phyloP scores from a whole-genome alignment of 92 coral and sea anemone species.

The Galaxea fascicularis region DNA sequence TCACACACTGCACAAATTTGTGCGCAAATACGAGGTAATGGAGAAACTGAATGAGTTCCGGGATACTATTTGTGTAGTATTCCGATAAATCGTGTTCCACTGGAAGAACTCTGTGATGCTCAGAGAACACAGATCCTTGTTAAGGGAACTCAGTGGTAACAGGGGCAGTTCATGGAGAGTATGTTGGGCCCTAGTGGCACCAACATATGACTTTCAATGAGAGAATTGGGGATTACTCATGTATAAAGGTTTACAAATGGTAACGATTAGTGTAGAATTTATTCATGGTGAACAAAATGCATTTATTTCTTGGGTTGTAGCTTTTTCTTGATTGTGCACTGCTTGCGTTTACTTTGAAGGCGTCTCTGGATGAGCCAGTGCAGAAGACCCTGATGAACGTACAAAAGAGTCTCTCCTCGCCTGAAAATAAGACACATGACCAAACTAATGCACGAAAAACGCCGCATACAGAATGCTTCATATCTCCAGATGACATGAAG shows the following conservation, averaged over 20 bases:
- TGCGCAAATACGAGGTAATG: conserved; percentile 87
- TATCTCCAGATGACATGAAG: conserved; percentile 57
- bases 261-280: too few relatives aligned
- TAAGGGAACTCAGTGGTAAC: too few relatives aligned
- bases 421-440: conserved; percentile 18
- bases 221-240: too few relatives aligned
- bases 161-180: too few relatives aligned
- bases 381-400: conserved; percentile 67
- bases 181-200: too few relatives aligned
- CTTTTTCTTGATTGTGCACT: not conserved
- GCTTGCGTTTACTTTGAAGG: not conserved
- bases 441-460: not conserved
- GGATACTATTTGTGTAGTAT: too few relatives aligned
- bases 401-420: conserved; percentile 48
- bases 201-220: too few relatives aligned
- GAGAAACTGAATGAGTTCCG: not conserved
- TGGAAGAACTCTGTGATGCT: too few relatives aligned
- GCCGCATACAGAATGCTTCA: conserved; percentile 62
- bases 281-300: too few relatives aligned
- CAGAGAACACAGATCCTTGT: too few relatives aligned
- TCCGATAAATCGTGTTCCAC: too few relatives aligned
- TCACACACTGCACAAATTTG: conserved; percentile 88
- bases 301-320: not conserved
- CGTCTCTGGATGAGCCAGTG: conserved; percentile 68
- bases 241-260: too few relatives aligned